Base-by-base conservation (phyloP, 1,140 invertebrate genomes). In the Tetranychus urticae region DNA sequence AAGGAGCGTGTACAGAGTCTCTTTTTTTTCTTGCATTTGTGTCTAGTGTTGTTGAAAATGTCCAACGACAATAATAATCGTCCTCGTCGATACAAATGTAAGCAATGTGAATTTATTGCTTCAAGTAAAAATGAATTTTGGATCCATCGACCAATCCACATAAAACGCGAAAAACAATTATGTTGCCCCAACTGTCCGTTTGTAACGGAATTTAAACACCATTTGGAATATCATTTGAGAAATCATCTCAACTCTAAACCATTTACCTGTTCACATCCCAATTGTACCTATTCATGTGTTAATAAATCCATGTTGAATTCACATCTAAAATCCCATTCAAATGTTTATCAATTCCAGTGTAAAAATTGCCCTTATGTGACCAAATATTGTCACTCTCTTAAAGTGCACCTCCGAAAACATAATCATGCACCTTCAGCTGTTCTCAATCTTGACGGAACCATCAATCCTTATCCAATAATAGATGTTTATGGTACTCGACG, bases 301-400 rank as follows among this genome's bases (percentile, higher is more conserved):
- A 98, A 97, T 74, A 97, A 98, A 70, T 97, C 92, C 0, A 99
- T 99, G 96, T 76, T 99, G 12, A 97, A 96, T 70, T 94, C 89
- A 0, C 96, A 99, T 69, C 79, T 96, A 67, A 99, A 99, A 70
- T 94, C 88, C 0, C 96, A 99, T 71, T 96, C 90, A 0, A 91
- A 88, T 63, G 75, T 97, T 0, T 97, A 97, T 69, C 93, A 94
- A 68, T 99, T 94, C 71, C 79, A 87, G 35, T 99, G 96, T 70
- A 76, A 81, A 0, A 84, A 94, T 69, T 99, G 96, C 70, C 82
- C 80, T n/a, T 99, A 97, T 70, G 89, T 86, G 2, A 96, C 92
- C 1, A 99, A 99, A 71, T 98, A 98, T 70, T 94, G 88, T 67
- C 94, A 99, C 74, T 91, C 88, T 37, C 74, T 99, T 1, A 99